Evolutionary conservation across 2,888 invertebrate species (phyloP), one percentile per base, ranked within the genome.

Genomic region (Epinotia ramella): DNA sequence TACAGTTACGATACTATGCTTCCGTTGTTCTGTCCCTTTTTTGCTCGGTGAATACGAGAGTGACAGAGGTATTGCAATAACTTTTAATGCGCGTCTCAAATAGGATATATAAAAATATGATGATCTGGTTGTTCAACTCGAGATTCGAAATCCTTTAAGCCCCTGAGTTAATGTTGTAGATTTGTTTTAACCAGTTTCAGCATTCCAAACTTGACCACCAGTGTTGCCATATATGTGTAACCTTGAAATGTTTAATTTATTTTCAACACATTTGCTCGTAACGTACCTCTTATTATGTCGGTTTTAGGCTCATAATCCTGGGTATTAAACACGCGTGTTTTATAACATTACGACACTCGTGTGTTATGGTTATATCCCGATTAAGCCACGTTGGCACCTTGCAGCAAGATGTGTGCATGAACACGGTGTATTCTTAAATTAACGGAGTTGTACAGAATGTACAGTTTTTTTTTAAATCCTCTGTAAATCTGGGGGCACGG

Each of bases 1-100:
- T 56, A 71, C 76, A 63, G 76, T 76, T 76, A 72, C 60, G 18
- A 59, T 60, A 75, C 60, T 70, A 57, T 65, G 65, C 65, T 71
- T 75, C 65, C 70, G 75, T 66, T 65, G 49, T 24, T 4, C 60
- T 66, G 70, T 71, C 70, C 40, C 60, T 53, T n/a, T 65, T 66
- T 75, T 49, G 33, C 33, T 28, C 20, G 6, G 69, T 57, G 49
- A 3, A 49, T 13, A 40, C n/a, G 59, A 70, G 24, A 69, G 69
- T 18, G 69, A 74, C 49, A 40, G 64, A 46, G 63, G 12, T 46
- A 40, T 74, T 70, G 64, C 69, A 20, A 65, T 74, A 63, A 59
- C 28, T n/a, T 69, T 74, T 40, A 57, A 70, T 57, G 64, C n/a
- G 53, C 33, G 33, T 64, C 57, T 59, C 63, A 44, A 74, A 69